A percentile compares a stretch with the other conserved stretches of the same genome.
phyloP scores from a whole-genome alignment of 2,113 vertebrate species.

The Accipiter cooperii region DNA sequence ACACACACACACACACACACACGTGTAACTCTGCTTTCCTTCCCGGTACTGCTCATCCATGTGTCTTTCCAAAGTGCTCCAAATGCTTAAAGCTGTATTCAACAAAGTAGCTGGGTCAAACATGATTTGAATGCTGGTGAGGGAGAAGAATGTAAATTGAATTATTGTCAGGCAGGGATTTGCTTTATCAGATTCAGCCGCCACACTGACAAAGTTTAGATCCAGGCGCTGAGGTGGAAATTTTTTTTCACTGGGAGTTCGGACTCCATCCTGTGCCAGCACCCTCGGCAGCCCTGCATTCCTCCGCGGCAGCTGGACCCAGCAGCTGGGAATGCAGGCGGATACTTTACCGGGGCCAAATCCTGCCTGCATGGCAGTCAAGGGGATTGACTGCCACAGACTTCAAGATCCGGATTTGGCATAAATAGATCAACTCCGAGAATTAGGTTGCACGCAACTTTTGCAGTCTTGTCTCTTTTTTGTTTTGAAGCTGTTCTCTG shows the following conservation, averaged over 20 bases:
- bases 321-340: conserved; percentile 48
- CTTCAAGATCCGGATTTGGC: neutral
- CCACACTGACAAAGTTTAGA: accelerated
- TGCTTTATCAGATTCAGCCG: neutral
- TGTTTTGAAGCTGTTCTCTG: neutral
- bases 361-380: neutral
- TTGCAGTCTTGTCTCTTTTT: neutral
- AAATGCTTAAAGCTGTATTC: neutral
- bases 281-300: neutral
- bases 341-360: neutral
- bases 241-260: neutral
- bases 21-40: neutral
- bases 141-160: neutral
- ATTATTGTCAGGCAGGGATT: neutral
- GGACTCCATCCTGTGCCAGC: neutral
- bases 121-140: neutral
- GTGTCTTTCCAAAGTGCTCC: neutral
- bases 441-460: neutral
- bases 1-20: no score
- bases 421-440: neutral
- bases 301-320: neutral
- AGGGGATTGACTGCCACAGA: neutral
- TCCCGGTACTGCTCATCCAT: accelerated
- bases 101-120: neutral
- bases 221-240: neutral